Evolutionary conservation across 2,113 vertebrate genomes (phyloP).

Genomic region (Chascanopsetta lugubris): DNA sequence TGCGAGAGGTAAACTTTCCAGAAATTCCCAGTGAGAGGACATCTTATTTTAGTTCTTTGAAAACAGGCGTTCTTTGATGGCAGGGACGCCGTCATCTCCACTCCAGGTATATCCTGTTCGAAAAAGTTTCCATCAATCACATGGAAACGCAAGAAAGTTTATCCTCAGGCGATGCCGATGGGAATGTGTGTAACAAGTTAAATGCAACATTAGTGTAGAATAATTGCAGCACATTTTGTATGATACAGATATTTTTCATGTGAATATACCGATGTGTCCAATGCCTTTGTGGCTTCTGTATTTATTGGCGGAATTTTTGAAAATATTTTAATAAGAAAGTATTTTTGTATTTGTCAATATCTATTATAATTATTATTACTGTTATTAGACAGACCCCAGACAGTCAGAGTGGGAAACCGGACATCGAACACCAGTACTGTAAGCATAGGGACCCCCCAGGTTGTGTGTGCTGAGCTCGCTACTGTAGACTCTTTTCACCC

Average conservation of each 20-base stretch:
- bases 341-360: no score
- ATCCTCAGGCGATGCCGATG: slow-evolving; percentile 59
- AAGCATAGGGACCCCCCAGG: no score
- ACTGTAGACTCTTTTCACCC: no score
- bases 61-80: slow-evolving; percentile 64
- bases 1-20: slow-evolving; percentile 62
- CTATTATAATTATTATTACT: no score
- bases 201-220: slow-evolving; percentile 54
- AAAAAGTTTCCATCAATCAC: slow-evolving; percentile 63
- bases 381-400: no score
- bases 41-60: slow-evolving; percentile 63
- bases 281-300: not conserved
- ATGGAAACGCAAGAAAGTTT: slow-evolving; percentile 52
- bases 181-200: slow-evolving; percentile 38
- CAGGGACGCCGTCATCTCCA: slow-evolving; percentile 48
- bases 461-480: no score
- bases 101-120: slow-evolving; percentile 61
- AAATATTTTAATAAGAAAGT: not conserved
- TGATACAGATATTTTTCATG: not conserved
- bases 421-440: no score
- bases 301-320: not conserved
- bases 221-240: no score
- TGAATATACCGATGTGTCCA: not conserved
- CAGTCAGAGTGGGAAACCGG: no score
- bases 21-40: slow-evolving; percentile 61